Conservation (phyloP, 53 echinoderm and acorn worm species). For the Zoroaster sp. region DNA sequence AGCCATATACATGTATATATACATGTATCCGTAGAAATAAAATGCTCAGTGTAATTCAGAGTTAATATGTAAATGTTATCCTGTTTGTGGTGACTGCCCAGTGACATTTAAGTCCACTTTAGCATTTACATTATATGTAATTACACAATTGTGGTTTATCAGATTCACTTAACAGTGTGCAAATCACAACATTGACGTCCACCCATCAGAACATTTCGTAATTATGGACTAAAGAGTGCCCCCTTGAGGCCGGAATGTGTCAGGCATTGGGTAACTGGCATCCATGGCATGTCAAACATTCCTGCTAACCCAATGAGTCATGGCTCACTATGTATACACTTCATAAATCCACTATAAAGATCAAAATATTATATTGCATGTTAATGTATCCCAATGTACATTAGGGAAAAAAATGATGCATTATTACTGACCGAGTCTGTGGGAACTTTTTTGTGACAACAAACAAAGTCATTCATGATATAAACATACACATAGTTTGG, state of each 20-base stretch:
- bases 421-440: neutral
- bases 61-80: too few species aligned
- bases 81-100: neutral
- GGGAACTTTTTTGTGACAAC: neutral
- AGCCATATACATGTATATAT: too few species aligned
- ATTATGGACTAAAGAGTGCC: conserved; percentile 4
- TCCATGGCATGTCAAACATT: conserved; percentile 40
- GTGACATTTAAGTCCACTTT: neutral
- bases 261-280: conserved; percentile 51
- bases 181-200: neutral
- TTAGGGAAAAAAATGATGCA: neutral
- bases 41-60: too few species aligned
- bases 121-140: neutral
- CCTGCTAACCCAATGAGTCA: conserved; percentile 51
- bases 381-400: neutral
- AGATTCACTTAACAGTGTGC: neutral
- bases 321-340: conserved; percentile 39
- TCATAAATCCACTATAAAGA: neutral
- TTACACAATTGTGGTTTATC: neutral
- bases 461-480: too few species aligned
- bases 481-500: too few species aligned
- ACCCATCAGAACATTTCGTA: neutral
- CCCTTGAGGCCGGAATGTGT: conserved; percentile 41
- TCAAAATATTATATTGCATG: neutral
- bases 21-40: too few species aligned